Evolutionary conservation across 2,113 vertebrate genomes (phyloP).

Genomic region (Microcebus griseorufus): DNA sequence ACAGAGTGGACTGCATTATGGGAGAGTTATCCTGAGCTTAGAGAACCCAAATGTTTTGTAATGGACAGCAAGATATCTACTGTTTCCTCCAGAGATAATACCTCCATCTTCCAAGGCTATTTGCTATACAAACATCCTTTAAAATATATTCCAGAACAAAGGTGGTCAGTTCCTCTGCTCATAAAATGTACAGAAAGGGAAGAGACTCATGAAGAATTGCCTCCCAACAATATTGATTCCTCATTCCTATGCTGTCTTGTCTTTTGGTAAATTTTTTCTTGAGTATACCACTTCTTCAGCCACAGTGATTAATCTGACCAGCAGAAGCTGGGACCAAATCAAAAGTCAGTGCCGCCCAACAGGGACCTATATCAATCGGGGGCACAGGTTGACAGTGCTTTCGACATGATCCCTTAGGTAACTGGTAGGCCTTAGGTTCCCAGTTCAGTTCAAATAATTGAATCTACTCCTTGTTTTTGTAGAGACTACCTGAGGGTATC

Average conservation of each 20-base stretch:
- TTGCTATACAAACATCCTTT: neutral
- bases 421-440: neutral
- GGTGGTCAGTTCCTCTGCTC: neutral
- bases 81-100: neutral
- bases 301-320: neutral
- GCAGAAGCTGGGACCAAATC: neutral
- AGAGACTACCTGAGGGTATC: neutral
- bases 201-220: neutral
- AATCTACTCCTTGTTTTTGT: neutral
- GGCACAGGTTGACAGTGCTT: neutral
- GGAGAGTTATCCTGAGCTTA: neutral
- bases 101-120: neutral
- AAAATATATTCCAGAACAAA: neutral
- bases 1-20: neutral
- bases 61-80: neutral
- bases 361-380: too few relatives aligned
- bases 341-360: neutral
- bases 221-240: neutral
- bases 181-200: neutral
- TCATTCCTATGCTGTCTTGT: neutral
- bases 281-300: neutral
- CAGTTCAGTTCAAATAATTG: neutral
- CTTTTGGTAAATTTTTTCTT: neutral
- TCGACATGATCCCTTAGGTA: neutral
- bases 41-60: neutral